Evolutionary conservation across 2,888 invertebrate species (phyloP).

Genomic region (Hemistola chrysoprasaria): DNA sequence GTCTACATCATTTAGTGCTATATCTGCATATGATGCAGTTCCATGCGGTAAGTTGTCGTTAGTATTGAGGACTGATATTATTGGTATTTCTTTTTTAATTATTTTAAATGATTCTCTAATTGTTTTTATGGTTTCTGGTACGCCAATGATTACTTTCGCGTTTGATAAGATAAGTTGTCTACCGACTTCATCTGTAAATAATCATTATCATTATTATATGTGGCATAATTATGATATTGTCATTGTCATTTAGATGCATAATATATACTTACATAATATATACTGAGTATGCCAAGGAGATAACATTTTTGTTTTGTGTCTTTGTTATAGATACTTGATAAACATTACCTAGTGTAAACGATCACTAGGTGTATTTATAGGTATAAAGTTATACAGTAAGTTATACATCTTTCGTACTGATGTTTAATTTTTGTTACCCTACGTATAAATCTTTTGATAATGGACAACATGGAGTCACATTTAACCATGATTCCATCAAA

Average conservation of each 20-base stretch:
- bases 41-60: constrained; percentile 61
- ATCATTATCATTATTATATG: not conserved
- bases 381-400: not conserved
- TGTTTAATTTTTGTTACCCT: no score
- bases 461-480: no score
- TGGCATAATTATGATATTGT: no score
- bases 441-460: no score
- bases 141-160: constrained; percentile 84
- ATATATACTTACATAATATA: no score
- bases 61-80: constrained; percentile 56
- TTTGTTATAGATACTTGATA: no score
- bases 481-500: no score
- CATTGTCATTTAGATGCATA: no score
- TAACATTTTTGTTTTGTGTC: no score
- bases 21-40: constrained; percentile 83
- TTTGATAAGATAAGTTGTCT: constrained; percentile 83
- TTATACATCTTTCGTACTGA: no score
- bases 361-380: not conserved
- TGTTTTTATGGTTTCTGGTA: constrained; percentile 67
- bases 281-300: no score
- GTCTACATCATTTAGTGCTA: constrained; percentile 73
- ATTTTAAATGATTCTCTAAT: constrained; percentile 69
- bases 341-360: no score
- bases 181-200: constrained; percentile 85
- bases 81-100: constrained; percentile 69